A percentile compares a stretch with the other conserved stretches of the same genome.
These are phyloP conservation scores for Macroramphosus scolopax DNA, from an alignment of 2,797 vertebrate genomes.

Conservation along the genomic window DNA sequence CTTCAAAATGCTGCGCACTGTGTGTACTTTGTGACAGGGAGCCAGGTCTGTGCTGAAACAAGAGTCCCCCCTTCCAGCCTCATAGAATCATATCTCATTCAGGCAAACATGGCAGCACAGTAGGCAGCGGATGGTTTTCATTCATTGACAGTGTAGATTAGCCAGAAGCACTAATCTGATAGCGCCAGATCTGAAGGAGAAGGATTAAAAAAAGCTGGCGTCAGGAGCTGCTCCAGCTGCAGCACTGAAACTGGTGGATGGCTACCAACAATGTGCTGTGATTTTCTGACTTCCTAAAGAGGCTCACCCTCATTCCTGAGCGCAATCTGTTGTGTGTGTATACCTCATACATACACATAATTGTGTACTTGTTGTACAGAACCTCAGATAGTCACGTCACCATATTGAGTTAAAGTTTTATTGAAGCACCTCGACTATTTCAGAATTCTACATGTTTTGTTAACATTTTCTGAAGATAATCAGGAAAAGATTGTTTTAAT, in stretches of 20 bases:
- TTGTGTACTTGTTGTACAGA: no score
- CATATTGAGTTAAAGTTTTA: no score
- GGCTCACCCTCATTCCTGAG: constrained; percentile 22
- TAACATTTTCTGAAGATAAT: no score
- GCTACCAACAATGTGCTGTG: no score
- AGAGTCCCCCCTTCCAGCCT: no score
- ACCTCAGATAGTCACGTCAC: no score
- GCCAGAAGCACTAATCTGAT: constrained; percentile 64
- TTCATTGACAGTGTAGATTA: constrained; percentile 64
- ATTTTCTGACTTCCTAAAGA: constrained; percentile 36
- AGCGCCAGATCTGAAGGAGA: constrained; percentile 57
- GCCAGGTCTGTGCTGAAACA: constrained; percentile 22
- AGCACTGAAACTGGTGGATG: constrained; percentile 31
- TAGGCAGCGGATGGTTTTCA: constrained; percentile 47
- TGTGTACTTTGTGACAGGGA: constrained; percentile 12
- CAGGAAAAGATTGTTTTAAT: no score
- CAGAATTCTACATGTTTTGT: no score
- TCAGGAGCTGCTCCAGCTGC: constrained; percentile 45
- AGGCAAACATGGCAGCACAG: constrained; percentile 45
- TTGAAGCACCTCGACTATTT: no score
- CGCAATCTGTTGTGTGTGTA: constrained; percentile 13
- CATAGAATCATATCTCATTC: constrained; percentile 54
- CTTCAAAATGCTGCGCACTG: no score
- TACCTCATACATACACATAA: no score
- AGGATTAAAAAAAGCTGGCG: constrained; percentile 61